A percentile compares a stretch with the other conserved stretches of the same genome.
These are phyloP conservation scores for Probosciger aterrimus DNA, from an alignment of 2,113 vertebrate species.

Conservation along the genomic window DNA sequence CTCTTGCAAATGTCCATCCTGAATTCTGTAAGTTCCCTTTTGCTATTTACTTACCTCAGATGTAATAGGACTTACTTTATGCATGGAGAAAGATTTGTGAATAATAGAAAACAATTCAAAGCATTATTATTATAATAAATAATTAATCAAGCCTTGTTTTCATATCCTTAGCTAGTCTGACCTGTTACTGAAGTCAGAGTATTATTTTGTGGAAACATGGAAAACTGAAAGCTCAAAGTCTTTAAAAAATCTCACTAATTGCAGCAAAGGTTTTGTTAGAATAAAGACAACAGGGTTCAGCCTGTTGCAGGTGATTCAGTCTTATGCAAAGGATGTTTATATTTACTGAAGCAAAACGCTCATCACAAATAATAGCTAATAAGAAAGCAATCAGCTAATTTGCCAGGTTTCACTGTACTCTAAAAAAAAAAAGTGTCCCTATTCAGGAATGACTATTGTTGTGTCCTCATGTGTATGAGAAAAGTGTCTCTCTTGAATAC, in stretches of 20 bases:
- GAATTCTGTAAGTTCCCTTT: background rate
- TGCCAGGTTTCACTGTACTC: background rate
- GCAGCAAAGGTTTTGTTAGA: background rate
- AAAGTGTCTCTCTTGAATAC: background rate
- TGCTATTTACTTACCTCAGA: background rate
- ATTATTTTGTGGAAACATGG: background rate
- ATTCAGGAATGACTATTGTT: background rate
- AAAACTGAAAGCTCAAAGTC: background rate
- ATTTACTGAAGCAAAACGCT: conserved; percentile 22
- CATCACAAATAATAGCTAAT: background rate
- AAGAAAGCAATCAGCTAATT: conserved; percentile 10
- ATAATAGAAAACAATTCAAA: background rate
- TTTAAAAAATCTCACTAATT: background rate
- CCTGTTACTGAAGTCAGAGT: background rate
- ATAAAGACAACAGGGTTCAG: background rate
- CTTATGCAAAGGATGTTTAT: conserved; percentile 5
- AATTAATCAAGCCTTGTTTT: background rate
- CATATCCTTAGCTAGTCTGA: background rate
- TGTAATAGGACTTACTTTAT: background rate
- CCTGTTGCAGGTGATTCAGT: background rate
- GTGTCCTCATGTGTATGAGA: background rate
- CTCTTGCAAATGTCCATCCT: background rate
- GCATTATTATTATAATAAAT: background rate
- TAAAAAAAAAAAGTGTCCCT: background rate
- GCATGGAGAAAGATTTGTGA: background rate